Conservation (phyloP, 2,888 invertebrate species). For the Dorcus hopei region DNA sequence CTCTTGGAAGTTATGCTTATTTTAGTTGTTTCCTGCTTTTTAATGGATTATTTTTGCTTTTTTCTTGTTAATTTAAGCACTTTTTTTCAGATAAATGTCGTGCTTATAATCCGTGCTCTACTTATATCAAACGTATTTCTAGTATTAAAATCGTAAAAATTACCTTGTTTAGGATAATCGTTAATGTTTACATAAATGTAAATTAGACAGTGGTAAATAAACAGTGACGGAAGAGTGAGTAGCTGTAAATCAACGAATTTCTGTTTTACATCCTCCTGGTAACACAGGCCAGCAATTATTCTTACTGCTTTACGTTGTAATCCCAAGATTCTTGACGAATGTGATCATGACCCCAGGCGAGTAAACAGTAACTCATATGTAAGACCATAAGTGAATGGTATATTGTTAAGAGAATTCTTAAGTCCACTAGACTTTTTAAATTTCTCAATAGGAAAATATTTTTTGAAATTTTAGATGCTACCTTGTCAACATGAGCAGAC, state of each 20-base stretch:
- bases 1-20: too few relatives aligned
- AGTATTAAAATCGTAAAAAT: neutral
- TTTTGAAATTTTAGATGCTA: too few relatives aligned
- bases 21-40: too few relatives aligned
- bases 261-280: neutral
- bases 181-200: neutral
- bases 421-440: too few relatives aligned
- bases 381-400: too few relatives aligned
- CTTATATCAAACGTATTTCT: neutral
- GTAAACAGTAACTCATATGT: neutral
- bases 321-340: neutral
- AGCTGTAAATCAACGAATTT: neutral
- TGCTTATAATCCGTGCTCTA: too few relatives aligned
- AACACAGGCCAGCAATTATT: neutral
- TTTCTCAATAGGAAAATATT: too few relatives aligned
- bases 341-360: neutral
- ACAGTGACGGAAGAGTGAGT: neutral
- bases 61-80: too few relatives aligned
- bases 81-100: too few relatives aligned
- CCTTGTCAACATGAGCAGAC: too few relatives aligned
- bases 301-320: neutral
- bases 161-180: neutral
- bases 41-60: too few relatives aligned
- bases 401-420: too few relatives aligned
- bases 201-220: neutral